Conservation (phyloP, 2,888 invertebrate genomes). For the Maniola hyperantus region DNA sequence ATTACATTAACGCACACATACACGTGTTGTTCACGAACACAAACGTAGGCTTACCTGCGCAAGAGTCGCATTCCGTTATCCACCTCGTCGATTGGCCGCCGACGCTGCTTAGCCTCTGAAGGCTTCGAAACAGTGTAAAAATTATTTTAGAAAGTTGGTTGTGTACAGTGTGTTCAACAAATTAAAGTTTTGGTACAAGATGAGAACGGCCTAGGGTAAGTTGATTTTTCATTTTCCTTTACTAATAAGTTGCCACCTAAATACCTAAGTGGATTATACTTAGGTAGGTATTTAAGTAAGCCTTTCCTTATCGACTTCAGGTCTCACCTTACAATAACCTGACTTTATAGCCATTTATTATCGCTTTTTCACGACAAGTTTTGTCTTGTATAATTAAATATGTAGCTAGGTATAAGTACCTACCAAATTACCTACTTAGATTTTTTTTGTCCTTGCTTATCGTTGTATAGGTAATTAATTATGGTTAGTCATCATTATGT, state of each 20-base stretch:
- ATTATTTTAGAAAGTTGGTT: conserved; percentile 67
- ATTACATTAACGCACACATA: conserved; percentile 60
- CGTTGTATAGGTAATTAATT: neutral
- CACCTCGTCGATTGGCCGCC: conserved; percentile 71
- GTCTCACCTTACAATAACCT: conserved; percentile 20
- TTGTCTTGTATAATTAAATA: neutral
- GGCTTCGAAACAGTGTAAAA: conserved; percentile 60
- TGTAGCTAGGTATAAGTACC: no score
- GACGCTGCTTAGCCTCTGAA: conserved; percentile 68
- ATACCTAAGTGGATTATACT: neutral
- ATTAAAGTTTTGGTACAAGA: conserved; percentile 33
- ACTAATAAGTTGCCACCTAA: neutral
- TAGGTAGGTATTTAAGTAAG: neutral
- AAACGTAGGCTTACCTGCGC: conserved; percentile 69
- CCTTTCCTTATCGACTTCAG: conserved; percentile 28
- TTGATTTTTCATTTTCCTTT: conserved; percentile 18
- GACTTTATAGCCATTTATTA: neutral
- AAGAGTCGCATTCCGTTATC: conserved; percentile 77
- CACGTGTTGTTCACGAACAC: conserved; percentile 46
- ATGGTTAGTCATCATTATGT: conserved; percentile 4
- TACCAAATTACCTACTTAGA: neutral
- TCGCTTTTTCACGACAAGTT: neutral
- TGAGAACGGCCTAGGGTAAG: conserved; percentile 46
- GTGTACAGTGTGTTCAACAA: conserved; percentile 46
- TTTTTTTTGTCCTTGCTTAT: neutral